These are phyloP conservation scores for Phrynocephalus guinanensis DNA, from an alignment of 2,797 vertebrate species.

Conservation along the genomic window DNA sequence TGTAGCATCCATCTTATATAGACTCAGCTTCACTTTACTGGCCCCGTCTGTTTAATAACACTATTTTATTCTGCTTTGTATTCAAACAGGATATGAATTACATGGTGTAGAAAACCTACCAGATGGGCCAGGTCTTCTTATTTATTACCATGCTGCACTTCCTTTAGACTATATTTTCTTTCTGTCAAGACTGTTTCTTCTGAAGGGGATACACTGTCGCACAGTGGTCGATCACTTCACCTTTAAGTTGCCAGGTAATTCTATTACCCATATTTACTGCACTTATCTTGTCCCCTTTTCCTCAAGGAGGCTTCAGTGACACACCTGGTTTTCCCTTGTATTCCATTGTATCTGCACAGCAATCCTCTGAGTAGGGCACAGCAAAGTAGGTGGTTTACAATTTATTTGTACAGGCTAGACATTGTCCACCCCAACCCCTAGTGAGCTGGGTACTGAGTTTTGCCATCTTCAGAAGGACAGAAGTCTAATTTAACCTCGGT, in stretches of 20 bases:
- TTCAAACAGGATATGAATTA: slow-evolving; percentile 91
- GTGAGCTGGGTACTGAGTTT: no score
- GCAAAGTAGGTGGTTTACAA: no score
- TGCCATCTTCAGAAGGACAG: no score
- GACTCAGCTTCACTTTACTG: background rate
- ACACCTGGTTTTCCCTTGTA: background rate
- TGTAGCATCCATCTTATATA: background rate
- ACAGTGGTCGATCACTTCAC: slow-evolving; percentile 94
- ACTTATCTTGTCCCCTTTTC: background rate
- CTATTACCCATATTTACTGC: background rate
- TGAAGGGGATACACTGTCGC: slow-evolving; percentile 89
- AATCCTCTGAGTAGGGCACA: background rate
- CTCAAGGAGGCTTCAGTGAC: no score
- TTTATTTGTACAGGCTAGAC: no score
- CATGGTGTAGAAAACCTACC: slow-evolving; percentile 94
- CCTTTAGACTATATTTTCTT: slow-evolving; percentile 97
- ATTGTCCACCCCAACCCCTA: no score
- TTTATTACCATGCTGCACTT: slow-evolving; percentile 96
- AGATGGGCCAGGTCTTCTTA: slow-evolving; percentile 90
- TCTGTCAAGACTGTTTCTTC: slow-evolving; percentile 89
- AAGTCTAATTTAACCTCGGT: no score
- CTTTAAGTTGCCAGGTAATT: slow-evolving; percentile 93
- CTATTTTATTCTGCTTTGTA: slow-evolving; percentile 54
- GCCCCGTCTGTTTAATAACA: background rate
- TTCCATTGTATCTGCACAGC: no score